Conservation (phyloP, 2,113 vertebrate species). For the Chiloscyllium plagiosum region DNA sequence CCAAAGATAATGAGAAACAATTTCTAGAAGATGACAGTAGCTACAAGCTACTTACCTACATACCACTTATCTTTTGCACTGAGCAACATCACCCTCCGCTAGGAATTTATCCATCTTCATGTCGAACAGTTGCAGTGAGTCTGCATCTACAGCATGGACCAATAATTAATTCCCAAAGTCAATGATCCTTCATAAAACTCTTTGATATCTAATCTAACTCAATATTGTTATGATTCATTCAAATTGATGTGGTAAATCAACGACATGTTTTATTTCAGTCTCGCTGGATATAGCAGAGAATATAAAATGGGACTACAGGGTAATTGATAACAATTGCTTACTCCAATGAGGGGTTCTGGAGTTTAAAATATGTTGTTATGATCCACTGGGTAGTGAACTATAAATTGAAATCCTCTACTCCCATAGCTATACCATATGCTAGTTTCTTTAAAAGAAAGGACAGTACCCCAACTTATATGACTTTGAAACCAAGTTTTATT, state of each 20-base stretch:
- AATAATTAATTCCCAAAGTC: not conserved
- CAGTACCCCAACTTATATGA: too few species aligned
- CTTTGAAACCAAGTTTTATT: too few species aligned
- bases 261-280: not conserved
- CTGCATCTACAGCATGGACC: not conserved
- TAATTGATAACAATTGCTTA: not conserved
- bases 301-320: not conserved
- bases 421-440: too few species aligned
- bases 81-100: not conserved
- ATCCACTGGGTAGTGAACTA: too few species aligned
- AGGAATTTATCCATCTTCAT: not conserved
- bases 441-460: too few species aligned
- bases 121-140: not conserved
- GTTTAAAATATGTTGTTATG: too few species aligned
- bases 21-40: not conserved
- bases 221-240: not conserved
- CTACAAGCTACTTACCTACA: not conserved
- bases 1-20: not conserved
- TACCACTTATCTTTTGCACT: not conserved
- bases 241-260: not conserved
- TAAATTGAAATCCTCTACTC: too few species aligned
- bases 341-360: too few species aligned
- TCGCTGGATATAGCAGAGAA: not conserved
- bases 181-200: not conserved
- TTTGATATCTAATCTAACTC: not conserved